Conservation (phyloP, 2,888 invertebrate genomes). For the Leptopilina drosophilae region DNA sequence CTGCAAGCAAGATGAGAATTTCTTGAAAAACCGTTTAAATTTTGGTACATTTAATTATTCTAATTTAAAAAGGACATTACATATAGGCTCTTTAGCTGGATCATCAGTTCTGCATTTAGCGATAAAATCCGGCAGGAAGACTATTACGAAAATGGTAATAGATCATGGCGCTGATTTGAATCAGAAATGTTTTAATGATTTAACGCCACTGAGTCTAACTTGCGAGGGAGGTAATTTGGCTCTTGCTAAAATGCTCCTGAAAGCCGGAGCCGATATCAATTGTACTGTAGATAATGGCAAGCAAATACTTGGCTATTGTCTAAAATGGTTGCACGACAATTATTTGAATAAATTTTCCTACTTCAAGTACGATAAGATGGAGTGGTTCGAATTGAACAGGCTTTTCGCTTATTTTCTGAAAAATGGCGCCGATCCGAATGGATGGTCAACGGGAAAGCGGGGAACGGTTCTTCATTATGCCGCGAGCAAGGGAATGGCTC, state of each 20-base stretch:
- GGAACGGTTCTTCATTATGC: not conserved
- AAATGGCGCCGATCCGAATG: not conserved
- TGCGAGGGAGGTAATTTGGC: not conserved
- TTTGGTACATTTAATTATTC: not conserved
- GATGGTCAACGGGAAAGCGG: not conserved
- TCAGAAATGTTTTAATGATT: not conserved
- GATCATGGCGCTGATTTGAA: not conserved
- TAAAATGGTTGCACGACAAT: not conserved
- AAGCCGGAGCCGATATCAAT: not conserved
- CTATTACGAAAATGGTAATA: not conserved
- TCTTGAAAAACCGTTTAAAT: not conserved
- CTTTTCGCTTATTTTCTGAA: not conserved
- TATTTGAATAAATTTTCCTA: not conserved
- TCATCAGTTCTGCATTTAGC: not conserved
- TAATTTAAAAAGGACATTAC: not conserved
- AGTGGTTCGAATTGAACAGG: not conserved
- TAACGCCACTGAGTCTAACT: not conserved
- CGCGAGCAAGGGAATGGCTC: not conserved
- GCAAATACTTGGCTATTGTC: not conserved
- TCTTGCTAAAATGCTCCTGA: not conserved
- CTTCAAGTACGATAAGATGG: not conserved
- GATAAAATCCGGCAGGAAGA: not conserved
- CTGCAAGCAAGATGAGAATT: not conserved
- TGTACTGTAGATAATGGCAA: not conserved
- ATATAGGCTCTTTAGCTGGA: not conserved